Conservation (phyloP, 1,140 invertebrate genomes). For the Drosophila nigromelanica region DNA sequence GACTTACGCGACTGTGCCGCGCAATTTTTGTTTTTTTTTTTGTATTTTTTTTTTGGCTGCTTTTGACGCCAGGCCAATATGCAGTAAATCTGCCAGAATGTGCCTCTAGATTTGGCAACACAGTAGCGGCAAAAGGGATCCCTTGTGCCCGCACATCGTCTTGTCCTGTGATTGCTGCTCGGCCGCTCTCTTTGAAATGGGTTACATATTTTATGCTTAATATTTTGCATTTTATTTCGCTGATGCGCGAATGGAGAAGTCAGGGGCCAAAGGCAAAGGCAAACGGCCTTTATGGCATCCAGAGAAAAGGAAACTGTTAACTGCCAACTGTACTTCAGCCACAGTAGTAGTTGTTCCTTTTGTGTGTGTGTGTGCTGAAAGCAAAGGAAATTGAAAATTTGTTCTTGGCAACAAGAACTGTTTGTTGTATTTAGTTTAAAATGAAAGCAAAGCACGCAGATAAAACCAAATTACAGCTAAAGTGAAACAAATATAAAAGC, state of each 20-base stretch:
- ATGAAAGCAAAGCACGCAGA: constrained; percentile 23
- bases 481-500: background rate
- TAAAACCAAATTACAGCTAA: constrained; percentile 26
- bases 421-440: constrained; percentile 33
- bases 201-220: constrained; percentile 84
- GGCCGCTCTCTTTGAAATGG: constrained; percentile 66
- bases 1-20: constrained; percentile 58
- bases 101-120: constrained; percentile 82
- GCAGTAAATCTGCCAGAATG: constrained; percentile 83
- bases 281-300: constrained; percentile 27
- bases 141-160: background rate
- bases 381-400: constrained; percentile 67
- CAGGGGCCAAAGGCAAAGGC: constrained; percentile 12
- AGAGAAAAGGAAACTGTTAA: constrained; percentile 31
- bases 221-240: constrained; percentile 81
- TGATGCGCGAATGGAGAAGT: constrained; percentile 28
- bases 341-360: constrained; percentile 20
- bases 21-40: constrained; percentile 25
- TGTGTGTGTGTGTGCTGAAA: constrained; percentile 6
- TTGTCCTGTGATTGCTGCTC: constrained; percentile 2
- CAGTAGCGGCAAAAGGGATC: constrained; percentile 27
- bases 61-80: constrained; percentile 83
- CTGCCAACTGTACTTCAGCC: constrained; percentile 68
- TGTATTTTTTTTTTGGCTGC: constrained; percentile 59
- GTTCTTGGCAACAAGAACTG: constrained; percentile 17